Evolutionary conservation across 1,140 invertebrate species (phyloP), one percentile per base, ranked within the genome.

Genomic region (Hormaphis cornu): DNA sequence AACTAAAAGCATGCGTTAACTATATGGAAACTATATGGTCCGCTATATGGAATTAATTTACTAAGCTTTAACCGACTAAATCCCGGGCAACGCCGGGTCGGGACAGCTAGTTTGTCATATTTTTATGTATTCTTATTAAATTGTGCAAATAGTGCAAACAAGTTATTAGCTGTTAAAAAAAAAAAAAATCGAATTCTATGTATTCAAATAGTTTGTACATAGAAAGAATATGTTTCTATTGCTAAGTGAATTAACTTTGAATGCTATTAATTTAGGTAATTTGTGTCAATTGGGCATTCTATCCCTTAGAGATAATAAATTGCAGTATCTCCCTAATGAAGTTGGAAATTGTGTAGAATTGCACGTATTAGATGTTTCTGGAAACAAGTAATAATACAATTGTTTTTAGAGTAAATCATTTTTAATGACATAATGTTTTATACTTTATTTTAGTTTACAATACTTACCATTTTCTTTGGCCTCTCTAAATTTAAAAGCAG

Each of bases 291-390:
- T 99, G 72, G 94, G 95, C 42, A 94, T 99, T 69, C 80, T 99
- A 58, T 98, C 94, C 74, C 81, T 99, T 75, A 84, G 97, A 72
- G 94, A 98, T 80, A 99, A 99, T 80, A 88, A 91, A 80, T 80
- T 99, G 40, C 89, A 90, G 53, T 87, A 87, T 77, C 81, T 99
- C 74, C 96, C 97, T 5, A 83, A 87, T 72, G 92, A 98, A 81
- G 83, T 98, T 75, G 97, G 97, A 53, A 90, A 95, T 76, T 94
- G 97, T 76, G 85, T 85, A 71, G 86, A 89, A 72, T 82, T 99
- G 54, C 93, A 97, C 79, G 97, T 99, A 3, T 81, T 99, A 69
- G 96, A 99, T 80, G 91, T 99, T 40, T 96, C 94, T 70, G 95
- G 95, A 28, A 99, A 99, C 81, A 87, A 88, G 87, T 90, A 78